phyloP scores from a whole-genome alignment of 2,113 vertebrate species.

The Chloroceryle aenea region DNA sequence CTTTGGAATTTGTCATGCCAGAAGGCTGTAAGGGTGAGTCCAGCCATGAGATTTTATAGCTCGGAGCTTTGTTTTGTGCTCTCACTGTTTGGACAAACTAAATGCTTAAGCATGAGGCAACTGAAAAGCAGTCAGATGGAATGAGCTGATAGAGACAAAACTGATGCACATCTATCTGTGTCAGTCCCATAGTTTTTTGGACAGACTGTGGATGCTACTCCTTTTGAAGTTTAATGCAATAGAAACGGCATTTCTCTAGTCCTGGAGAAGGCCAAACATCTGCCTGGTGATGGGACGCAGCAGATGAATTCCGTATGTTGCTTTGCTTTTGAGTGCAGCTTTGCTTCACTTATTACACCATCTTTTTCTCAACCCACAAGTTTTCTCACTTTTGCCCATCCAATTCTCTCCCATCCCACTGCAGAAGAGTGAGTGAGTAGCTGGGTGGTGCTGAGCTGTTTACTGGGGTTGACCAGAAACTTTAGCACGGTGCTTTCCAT shows the following conservation, averaged over 20 bases:
- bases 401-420: rapidly evolving
- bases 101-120: neutral
- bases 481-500: neutral
- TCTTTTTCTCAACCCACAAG: neutral
- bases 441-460: neutral
- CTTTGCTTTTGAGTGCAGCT: neutral
- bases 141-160: neutral
- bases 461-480: neutral
- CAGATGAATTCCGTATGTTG: neutral
- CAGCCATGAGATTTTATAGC: neutral
- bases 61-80: neutral
- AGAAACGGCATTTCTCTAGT: neutral
- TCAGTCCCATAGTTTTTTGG: neutral
- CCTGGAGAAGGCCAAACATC: neutral
- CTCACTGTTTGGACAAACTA: neutral
- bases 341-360: neutral
- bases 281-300: neutral
- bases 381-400: neutral
- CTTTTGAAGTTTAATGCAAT: neutral
- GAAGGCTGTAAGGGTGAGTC: neutral
- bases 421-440: neutral
- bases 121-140: neutral
- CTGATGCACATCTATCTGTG: rapidly evolving
- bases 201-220: neutral
- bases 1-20: neutral